Conservation (phyloP, 2,797 vertebrate species). For the Cephalopachus bancanus region DNA sequence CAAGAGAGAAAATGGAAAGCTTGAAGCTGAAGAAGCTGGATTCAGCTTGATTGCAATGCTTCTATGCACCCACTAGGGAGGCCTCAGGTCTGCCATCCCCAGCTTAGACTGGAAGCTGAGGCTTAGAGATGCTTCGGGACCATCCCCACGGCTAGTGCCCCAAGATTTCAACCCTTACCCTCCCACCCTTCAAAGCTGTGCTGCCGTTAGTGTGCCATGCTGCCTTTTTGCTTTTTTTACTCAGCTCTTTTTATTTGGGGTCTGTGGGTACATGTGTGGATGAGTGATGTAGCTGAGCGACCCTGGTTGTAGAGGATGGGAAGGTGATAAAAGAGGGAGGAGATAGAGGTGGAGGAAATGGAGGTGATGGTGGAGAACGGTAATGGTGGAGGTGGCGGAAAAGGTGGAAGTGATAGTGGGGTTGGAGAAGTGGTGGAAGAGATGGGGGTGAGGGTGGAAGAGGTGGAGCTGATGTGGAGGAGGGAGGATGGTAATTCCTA, state of each 20-base stretch:
- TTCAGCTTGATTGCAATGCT: not conserved
- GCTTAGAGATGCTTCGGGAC: too few species aligned
- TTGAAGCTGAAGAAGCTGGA: not conserved
- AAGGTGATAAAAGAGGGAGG: too few species aligned
- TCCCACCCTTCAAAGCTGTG: not conserved
- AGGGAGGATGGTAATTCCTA: too few species aligned
- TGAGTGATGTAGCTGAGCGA: not conserved
- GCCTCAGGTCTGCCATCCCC: not conserved
- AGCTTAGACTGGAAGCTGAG: too few species aligned
- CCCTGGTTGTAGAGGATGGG: not conserved
- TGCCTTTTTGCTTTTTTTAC: not conserved
- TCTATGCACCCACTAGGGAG: rapidly evolving
- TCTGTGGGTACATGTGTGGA: not conserved
- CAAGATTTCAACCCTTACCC: rapidly evolving
- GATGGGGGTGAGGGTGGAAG: too few species aligned
- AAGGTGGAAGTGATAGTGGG: too few species aligned
- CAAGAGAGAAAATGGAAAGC: not conserved
- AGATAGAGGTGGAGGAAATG: too few species aligned
- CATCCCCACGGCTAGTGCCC: rapidly evolving
- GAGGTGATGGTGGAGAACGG: too few species aligned
- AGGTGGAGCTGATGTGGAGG: too few species aligned
- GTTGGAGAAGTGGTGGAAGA: too few species aligned
- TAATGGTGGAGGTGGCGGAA: too few species aligned
- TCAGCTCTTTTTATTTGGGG: not conserved
- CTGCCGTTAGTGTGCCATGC: not conserved